These are phyloP conservation scores for Anolis carolinensis DNA, from an alignment of 2,113 vertebrate species.

Conservation along the genomic window DNA sequence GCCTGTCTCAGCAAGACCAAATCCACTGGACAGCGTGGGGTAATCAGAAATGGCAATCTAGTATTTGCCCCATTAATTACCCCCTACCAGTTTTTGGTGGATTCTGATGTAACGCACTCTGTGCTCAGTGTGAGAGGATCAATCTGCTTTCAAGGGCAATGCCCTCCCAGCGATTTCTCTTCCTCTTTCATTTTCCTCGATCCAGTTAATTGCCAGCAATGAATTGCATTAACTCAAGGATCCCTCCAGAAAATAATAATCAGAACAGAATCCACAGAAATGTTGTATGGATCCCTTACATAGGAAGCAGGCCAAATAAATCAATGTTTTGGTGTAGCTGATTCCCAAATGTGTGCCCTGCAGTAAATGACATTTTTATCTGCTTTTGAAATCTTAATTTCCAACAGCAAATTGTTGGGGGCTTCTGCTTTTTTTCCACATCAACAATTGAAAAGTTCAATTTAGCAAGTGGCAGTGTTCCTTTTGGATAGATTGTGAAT, in stretches of 20 bases:
- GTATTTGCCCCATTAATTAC: slow-evolving; percentile 67
- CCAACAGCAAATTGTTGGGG: slow-evolving; percentile 57
- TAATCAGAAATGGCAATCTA: slow-evolving; percentile 46
- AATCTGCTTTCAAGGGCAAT: slow-evolving; percentile 65
- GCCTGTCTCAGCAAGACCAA: slow-evolving; percentile 47
- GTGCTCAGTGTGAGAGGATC: slow-evolving; percentile 49
- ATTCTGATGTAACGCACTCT: slow-evolving; percentile 42
- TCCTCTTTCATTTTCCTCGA: slow-evolving; percentile 20
- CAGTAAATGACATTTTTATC: slow-evolving; percentile 50
- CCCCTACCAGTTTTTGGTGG: slow-evolving; percentile 47
- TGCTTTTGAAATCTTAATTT: slow-evolving; percentile 61
- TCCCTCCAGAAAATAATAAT: neutral
- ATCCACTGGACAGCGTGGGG: slow-evolving; percentile 5
- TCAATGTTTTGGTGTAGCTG: slow-evolving; percentile 48
- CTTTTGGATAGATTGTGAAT: neutral
- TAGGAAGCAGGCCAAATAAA: slow-evolving; percentile 51
- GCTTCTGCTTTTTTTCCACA: slow-evolving; percentile 43
- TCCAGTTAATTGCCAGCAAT: slow-evolving; percentile 27
- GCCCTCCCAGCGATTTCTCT: slow-evolving; percentile 35
- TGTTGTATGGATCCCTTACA: slow-evolving; percentile 43
- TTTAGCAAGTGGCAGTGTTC: slow-evolving; percentile 12
- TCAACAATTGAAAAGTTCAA: slow-evolving; percentile 40
- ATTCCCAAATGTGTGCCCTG: slow-evolving; percentile 53
- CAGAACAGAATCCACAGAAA: neutral
- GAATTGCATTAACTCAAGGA: slow-evolving; percentile 5